Evolutionary conservation across 2,888 invertebrate genomes (phyloP), one percentile per base, ranked within the genome.

Genomic region (Eupsilia transversa): DNA sequence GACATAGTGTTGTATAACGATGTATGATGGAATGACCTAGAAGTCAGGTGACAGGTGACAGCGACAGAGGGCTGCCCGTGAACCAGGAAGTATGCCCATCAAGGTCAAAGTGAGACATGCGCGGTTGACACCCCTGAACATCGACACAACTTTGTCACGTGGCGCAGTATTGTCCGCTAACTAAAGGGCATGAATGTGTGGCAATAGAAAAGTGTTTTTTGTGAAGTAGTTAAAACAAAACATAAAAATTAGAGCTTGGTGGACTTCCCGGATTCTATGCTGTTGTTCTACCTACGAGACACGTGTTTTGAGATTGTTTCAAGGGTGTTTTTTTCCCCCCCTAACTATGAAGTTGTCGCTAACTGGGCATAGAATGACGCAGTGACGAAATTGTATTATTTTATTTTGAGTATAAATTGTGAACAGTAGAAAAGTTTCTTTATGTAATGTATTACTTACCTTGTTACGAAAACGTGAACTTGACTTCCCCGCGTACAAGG

Each of bases 71-170:
- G 86, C 84, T 93, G 94, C 90, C 94, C 95, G 87, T 96, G 95
- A 96, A 96, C 96, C 95, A 94, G 96, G 95, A 96, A 95, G 93
- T 92, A 82, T 79, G 79, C 86, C 89, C 95, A n/a, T n/a, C n/a
- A 95, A 95, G 96, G 96, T 93, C 89, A 94, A 90, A 86, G 12
- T 86, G 72, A 89, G 91, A 91, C 95, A 93, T 94, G 96, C 96
- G 95, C 91, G 33, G 23, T 79, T 17, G 35, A 52, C 82, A 83
- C 82, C 89, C 89, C 80, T 68, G 27, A 23, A 54, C 59, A 52
- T n/a, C 79, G 83, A 78, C 35, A 83, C 92, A 87, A 92, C 94
- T 86, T 95, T 94, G 92, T 79, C 81, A 41, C 59, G 83, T 77
- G 81, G 81, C 60, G n/a, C 56, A 77, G 56, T 66, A 77, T 38